A percentile compares a stretch with the other conserved stretches of the same genome.
phyloP scores from a whole-genome alignment of 1,140 invertebrate genomes.

The Elymnias hypermnestra region DNA sequence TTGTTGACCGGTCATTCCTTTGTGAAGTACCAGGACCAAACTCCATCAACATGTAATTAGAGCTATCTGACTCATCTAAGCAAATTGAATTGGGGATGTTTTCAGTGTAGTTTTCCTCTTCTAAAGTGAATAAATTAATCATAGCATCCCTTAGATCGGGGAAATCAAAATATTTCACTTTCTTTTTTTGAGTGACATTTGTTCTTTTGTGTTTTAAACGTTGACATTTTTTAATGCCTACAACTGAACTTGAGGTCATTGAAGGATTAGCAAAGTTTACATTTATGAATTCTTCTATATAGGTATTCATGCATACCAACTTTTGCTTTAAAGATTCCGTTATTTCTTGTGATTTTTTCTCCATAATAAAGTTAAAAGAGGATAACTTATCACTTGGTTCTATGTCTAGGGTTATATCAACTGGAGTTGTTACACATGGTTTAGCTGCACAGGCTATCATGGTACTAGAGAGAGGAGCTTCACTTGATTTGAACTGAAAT shows the following conservation, averaged over 20 bases:
- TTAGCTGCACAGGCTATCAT: constrained; percentile 31
- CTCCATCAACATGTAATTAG: constrained; percentile 44
- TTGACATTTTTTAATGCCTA: not conserved
- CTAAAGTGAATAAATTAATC: constrained; percentile 40
- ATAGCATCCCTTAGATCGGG: constrained; percentile 56
- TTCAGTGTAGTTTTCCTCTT: constrained; percentile 25
- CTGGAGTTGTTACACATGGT: too few species aligned
- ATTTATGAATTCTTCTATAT: constrained; percentile 44
- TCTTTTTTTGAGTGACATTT: constrained; percentile 47
- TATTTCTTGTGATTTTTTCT: constrained; percentile 45
- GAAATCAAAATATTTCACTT: constrained; percentile 55
- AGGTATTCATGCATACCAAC: constrained; percentile 42
- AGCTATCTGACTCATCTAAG: constrained; percentile 27
- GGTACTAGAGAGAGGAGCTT: constrained; percentile 31
- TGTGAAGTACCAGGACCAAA: constrained; percentile 39
- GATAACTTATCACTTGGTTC: too few species aligned
- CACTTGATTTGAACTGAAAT: constrained; percentile 40
- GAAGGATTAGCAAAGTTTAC: constrained; percentile 33
- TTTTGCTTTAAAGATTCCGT: constrained; percentile 46
- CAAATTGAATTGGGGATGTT: constrained; percentile 11
- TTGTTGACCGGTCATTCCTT: constrained; percentile 29
- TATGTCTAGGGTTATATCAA: too few species aligned
- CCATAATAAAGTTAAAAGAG: constrained; percentile 55
- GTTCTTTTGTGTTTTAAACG: not conserved
- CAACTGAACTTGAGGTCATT: not conserved